A percentile compares a stretch with the other conserved stretches of the same genome.
phyloP scores from a whole-genome alignment of 2,113 vertebrate genomes.

The Semicossyphus pulcher region DNA sequence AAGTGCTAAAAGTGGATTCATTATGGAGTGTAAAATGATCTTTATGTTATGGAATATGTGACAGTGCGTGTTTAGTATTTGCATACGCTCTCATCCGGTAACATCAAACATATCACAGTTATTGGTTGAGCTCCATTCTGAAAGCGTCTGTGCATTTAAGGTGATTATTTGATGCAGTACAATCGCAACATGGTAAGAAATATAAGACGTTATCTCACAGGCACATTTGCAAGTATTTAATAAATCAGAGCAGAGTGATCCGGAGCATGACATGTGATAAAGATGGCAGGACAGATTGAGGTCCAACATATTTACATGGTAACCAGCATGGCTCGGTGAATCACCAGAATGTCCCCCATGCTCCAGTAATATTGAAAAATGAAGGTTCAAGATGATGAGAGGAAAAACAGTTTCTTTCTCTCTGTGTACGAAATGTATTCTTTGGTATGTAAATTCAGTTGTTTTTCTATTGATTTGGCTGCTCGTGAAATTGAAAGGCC shows the following conservation, averaged over 20 bases:
- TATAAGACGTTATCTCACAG: too few species aligned
- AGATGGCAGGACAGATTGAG: conserved; percentile 40
- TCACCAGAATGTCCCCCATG: conserved; percentile 35
- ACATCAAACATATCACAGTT: neutral
- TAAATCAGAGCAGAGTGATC: neutral
- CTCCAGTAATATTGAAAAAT: conserved; percentile 27
- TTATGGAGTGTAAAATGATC: neutral
- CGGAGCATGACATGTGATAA: conserved; percentile 16
- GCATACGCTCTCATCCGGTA: neutral
- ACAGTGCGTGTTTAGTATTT: neutral
- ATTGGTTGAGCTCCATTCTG: neutral
- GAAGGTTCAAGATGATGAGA: neutral
- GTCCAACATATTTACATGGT: conserved; percentile 36
- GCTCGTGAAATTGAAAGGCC: conserved; percentile 11
- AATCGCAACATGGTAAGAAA: neutral
- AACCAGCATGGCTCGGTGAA: conserved; percentile 14
- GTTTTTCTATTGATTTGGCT: conserved; percentile 29
- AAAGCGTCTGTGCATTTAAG: neutral
- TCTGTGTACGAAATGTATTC: neutral
- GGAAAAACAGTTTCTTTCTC: neutral
- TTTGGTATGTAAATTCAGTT: conserved; percentile 29
- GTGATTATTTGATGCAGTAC: neutral
- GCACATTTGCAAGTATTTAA: too few species aligned
- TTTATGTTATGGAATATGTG: conserved; percentile 12
- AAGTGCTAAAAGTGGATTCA: conserved; percentile 14